Conservation (phyloP, 2,797 vertebrate genomes). For the Coregonus ussuriensis region DNA sequence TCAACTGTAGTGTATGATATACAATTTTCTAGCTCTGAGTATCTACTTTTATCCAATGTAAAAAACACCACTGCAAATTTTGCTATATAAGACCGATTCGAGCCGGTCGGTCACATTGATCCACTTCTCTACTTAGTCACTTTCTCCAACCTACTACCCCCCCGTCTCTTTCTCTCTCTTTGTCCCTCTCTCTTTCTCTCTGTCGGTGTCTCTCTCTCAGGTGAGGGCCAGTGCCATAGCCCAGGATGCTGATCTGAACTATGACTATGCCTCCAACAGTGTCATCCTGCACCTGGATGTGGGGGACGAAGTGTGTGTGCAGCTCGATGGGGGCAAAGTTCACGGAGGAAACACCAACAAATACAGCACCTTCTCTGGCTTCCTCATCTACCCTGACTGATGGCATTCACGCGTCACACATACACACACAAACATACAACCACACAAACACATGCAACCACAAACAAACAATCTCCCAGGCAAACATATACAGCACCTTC, state of each 20-base stretch:
- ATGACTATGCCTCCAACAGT: slow-evolving; percentile 95
- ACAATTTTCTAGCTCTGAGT: too few species aligned
- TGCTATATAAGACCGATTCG: too few species aligned
- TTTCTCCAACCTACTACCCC: background rate
- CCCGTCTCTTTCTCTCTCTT: background rate
- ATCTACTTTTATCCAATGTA: too few species aligned
- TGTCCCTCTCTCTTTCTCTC: background rate
- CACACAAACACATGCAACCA: background rate
- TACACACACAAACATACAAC: background rate
- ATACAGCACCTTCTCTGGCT: slow-evolving; percentile 96
- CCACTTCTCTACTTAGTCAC: background rate
- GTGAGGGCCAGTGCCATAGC: slow-evolving; percentile 94
- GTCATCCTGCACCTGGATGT: slow-evolving; percentile 94
- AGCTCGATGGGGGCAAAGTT: slow-evolving; percentile 92
- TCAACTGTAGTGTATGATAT: too few species aligned
- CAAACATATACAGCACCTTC: slow-evolving; percentile 5
- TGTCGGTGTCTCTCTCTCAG: slow-evolving; percentile 56
- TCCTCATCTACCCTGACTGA: slow-evolving; percentile 95
- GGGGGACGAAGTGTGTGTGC: slow-evolving; percentile 92
- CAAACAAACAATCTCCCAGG: slow-evolving; percentile 14
- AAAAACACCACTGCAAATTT: too few species aligned
- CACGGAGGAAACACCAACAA: slow-evolving; percentile 96
- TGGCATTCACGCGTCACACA: slow-evolving; percentile 7
- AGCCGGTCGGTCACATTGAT: too few species aligned
- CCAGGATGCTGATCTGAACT: slow-evolving; percentile 96